These are phyloP conservation scores for Catocala sponsa DNA, from an alignment of 2,888 invertebrate species.

Conservation along the genomic window DNA sequence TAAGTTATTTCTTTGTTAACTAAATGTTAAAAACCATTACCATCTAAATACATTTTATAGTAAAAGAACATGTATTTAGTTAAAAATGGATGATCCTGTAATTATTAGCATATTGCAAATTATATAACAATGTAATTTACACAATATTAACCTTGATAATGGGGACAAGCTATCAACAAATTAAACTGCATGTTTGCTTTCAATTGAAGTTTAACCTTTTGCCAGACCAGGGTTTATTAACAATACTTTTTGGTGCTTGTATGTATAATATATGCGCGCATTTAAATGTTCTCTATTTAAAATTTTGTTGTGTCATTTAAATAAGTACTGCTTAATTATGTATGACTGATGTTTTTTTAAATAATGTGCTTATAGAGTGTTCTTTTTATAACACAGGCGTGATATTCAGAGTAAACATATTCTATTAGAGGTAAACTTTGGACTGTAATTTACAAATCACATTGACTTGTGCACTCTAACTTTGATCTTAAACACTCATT, in stretches of 20 bases:
- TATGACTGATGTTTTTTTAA: not conserved
- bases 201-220: not conserved
- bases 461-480: slow-evolving; percentile 11
- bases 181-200: not conserved
- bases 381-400: not conserved
- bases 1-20: too few relatives aligned
- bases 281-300: too few relatives aligned
- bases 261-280: too few relatives aligned
- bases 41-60: too few relatives aligned
- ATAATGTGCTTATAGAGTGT: too few relatives aligned
- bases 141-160: slow-evolving; percentile 25
- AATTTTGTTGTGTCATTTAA: too few relatives aligned
- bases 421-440: slow-evolving; percentile 3
- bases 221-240: not conserved
- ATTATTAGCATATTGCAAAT: not conserved
- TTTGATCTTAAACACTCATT: slow-evolving; percentile 11
- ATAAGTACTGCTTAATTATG: too few relatives aligned
- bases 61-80: too few relatives aligned
- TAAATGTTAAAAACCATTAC: too few relatives aligned
- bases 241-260: too few relatives aligned
- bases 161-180: slow-evolving; percentile 7
- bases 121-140: not conserved
- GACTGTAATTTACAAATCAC: slow-evolving; percentile 1
- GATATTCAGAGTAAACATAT: not conserved
- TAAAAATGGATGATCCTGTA: too few relatives aligned